These are phyloP conservation scores for Zaprionus vittiger DNA, from an alignment of 1,140 invertebrate species.

Conservation along the genomic window DNA sequence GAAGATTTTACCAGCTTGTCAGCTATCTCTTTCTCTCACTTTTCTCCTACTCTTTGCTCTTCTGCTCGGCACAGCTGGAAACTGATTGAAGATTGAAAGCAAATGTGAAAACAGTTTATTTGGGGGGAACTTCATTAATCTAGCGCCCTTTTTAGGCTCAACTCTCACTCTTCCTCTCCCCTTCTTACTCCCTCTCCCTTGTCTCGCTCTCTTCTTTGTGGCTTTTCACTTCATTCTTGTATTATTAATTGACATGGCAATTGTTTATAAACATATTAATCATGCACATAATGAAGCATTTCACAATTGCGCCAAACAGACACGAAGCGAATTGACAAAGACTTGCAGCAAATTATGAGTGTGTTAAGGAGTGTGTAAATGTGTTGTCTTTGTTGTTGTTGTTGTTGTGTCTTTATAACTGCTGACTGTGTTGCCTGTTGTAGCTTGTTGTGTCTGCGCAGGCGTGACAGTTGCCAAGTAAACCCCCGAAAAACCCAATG, in stretches of 20 bases:
- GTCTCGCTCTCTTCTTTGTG: conserved; percentile 10
- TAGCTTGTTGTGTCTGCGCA: conserved; percentile 62
- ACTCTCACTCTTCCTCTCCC: neutral
- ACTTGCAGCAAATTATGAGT: conserved; percentile 1
- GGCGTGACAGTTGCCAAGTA: conserved; percentile 53
- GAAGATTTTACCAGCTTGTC: conserved; percentile 68
- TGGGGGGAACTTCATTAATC: conserved; percentile 52
- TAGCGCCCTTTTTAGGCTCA: conserved; percentile 63
- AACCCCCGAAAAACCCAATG: neutral
- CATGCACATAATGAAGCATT: conserved; percentile 78
- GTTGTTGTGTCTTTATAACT: conserved; percentile 29
- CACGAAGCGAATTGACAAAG: conserved; percentile 36
- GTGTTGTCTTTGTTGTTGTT: conserved; percentile 32
- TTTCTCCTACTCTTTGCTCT: neutral
- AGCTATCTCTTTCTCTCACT: neutral
- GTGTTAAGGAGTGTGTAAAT: conserved; percentile 14
- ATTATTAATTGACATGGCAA: conserved; percentile 80
- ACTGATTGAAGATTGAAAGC: conserved; percentile 24
- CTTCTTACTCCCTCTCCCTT: neutral
- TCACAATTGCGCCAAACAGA: conserved; percentile 55
- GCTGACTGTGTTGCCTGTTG: conserved; percentile 47
- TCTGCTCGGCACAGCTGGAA: conserved; percentile 54
- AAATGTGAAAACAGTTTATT: conserved; percentile 39
- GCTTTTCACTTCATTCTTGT: conserved; percentile 28
- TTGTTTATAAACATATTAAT: conserved; percentile 83